These are phyloP conservation scores for Zonitis immaculata DNA, from an alignment of 2,888 invertebrate species.

Conservation along the genomic window DNA sequence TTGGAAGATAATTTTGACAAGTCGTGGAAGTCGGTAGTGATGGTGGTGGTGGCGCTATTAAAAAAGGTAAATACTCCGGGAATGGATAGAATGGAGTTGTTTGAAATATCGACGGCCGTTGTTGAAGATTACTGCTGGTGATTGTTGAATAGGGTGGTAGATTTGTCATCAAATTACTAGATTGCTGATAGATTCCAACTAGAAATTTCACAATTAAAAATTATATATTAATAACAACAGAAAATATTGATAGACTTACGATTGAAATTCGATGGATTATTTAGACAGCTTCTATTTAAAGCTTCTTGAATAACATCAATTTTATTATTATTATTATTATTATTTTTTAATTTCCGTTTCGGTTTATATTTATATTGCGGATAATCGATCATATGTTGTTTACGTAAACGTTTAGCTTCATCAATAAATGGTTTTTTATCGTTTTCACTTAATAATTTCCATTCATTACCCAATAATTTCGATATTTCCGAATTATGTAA, in stretches of 20 bases:
- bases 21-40: background rate
- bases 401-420: constrained; percentile 65
- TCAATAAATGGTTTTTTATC: constrained; percentile 86
- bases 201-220: too few species aligned
- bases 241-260: constrained; percentile 1
- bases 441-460: constrained; percentile 73
- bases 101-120: constrained; percentile 37
- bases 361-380: constrained; percentile 48
- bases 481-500: constrained; percentile 76
- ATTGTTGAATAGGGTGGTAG: constrained; percentile 41
- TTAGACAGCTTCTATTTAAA: constrained; percentile 12
- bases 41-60: background rate
- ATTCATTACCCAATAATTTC: constrained; percentile 76
- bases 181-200: too few species aligned
- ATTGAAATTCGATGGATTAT: constrained; percentile 12
- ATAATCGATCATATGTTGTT: constrained; percentile 48
- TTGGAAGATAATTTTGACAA: background rate
- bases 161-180: too few species aligned
- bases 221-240: too few species aligned
- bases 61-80: constrained; percentile 17
- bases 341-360: constrained; percentile 43
- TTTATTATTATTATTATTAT: too few species aligned
- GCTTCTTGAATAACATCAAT: constrained; percentile 26
- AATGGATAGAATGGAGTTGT: constrained; percentile 42
- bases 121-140: constrained; percentile 37